A percentile compares a stretch with the other conserved stretches of the same genome.
Conservation (phyloP, 2,797 vertebrate genomes). For the Phrynocephalus guinanensis region DNA sequence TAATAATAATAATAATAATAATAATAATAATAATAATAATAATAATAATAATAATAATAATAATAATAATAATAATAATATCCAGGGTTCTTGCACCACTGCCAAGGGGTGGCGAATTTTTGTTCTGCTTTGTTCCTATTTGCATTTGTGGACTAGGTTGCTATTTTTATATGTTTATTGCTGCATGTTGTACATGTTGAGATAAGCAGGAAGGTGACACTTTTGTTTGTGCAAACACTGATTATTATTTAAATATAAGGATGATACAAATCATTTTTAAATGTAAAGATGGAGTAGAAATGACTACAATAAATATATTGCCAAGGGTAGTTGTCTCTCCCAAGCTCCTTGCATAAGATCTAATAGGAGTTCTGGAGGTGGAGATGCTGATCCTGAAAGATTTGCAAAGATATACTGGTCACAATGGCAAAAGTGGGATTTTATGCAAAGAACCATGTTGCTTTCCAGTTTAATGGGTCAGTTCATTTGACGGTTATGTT, state of each 20-base stretch:
- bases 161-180: not conserved
- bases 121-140: no score
- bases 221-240: not conserved
- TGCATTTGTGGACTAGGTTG: no score
- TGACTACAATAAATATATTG: not conserved
- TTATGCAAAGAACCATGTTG: not conserved
- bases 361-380: no score
- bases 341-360: no score
- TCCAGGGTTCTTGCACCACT: no score
- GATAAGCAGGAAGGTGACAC: not conserved
- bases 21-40: no score
- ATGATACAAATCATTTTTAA: not conserved
- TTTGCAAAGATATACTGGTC: not conserved
- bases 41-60: no score
- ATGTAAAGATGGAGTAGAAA: not conserved
- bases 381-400: not conserved
- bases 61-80: no score
- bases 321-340: no score
- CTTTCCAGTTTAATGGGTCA: not conserved
- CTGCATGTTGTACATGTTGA: not conserved
- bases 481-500: not conserved
- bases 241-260: not conserved
- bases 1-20: no score
- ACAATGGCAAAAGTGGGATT: not conserved
- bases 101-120: no score